A percentile compares a stretch with the other conserved stretches of the same genome.
phyloP scores from a whole-genome alignment of 2,888 invertebrate species.

The Criorhina ranunculi region DNA sequence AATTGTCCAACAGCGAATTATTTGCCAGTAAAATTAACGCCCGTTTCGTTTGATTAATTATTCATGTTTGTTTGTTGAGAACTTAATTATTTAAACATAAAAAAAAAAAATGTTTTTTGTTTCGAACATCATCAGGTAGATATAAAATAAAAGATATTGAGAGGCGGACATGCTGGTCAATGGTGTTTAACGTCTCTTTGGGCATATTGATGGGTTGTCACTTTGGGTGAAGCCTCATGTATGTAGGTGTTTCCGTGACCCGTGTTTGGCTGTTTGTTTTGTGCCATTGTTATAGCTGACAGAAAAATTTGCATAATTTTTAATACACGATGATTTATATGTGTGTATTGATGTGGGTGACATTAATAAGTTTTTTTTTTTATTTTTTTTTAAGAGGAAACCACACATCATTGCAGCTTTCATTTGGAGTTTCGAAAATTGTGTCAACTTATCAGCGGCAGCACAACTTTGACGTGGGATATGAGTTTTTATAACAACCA shows the following conservation, averaged over 20 bases:
- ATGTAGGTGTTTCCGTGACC: constrained; percentile 29
- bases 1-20: constrained; percentile 59
- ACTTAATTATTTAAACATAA: constrained; percentile 37
- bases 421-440: background rate
- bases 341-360: constrained; percentile 39
- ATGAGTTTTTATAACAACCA: background rate
- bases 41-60: constrained; percentile 64
- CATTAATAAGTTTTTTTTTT: constrained; percentile 31
- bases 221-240: constrained; percentile 34
- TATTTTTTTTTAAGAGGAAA: background rate
- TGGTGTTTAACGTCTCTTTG: constrained; percentile 53
- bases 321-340: constrained; percentile 14
- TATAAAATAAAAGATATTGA: constrained; percentile 31
- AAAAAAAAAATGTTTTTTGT: background rate
- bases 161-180: constrained; percentile 22
- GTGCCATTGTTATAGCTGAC: constrained; percentile 29
- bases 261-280: background rate
- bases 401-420: constrained; percentile 11
- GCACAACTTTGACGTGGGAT: background rate
- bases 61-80: constrained; percentile 28
- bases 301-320: constrained; percentile 45
- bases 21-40: constrained; percentile 59
- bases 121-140: constrained; percentile 5
- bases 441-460: constrained; percentile 18
- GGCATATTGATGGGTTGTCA: constrained; percentile 58